Base-by-base conservation (phyloP, 2,113 vertebrate genomes). In the Zapus hudsonius region DNA sequence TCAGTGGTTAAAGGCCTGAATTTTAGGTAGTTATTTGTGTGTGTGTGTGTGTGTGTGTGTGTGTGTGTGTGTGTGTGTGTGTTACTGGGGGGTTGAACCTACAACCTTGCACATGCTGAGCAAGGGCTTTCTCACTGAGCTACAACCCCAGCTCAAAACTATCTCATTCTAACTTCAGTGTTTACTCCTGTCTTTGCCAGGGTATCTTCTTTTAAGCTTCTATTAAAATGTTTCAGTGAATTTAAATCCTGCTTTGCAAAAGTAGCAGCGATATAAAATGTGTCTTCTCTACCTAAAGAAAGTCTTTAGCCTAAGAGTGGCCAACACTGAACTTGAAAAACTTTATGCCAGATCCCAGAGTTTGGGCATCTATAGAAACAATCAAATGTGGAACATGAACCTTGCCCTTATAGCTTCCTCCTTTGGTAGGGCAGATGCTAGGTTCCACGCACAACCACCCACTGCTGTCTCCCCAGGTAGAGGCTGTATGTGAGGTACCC, bases 81-180 rank as follows among this genome's bases (percentile, higher is more conserved):
- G 12, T 52, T 7, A 52, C 16, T 52, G 52, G 52, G 16, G 16
- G 52, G 16, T 52, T 52, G 52, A 52, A 13, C 11, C 52, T 15
- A 52, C 16, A 10, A 15, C 52, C 52, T 52, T 13, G 12, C 52
- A 52, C 52, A 52, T 52, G 7, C 52, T 52, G 16, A 52, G 52
- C 12, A 52, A 52, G 52, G 52, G 7, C 52, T 52, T 15, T 52
- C 12, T 52, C 16, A 52, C 11, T 7, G 52, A 52, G 52, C 52
- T 52, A 52, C 12, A 52, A 52, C 11, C 7, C 52, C 11, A 52
- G 52, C n/a, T n/a, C n/a, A n/a, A n/a, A n/a, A n/a, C n/a, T n/a
- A n/a, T n/a, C n/a, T n/a, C n/a, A n/a, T n/a, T n/a, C 10, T 52
- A 84, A 90, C 22, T 91, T 91, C 29, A 78, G 70, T 87, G 87